Evolutionary conservation across 2,888 invertebrate species (phyloP).

Genomic region (Merodon equestris): DNA sequence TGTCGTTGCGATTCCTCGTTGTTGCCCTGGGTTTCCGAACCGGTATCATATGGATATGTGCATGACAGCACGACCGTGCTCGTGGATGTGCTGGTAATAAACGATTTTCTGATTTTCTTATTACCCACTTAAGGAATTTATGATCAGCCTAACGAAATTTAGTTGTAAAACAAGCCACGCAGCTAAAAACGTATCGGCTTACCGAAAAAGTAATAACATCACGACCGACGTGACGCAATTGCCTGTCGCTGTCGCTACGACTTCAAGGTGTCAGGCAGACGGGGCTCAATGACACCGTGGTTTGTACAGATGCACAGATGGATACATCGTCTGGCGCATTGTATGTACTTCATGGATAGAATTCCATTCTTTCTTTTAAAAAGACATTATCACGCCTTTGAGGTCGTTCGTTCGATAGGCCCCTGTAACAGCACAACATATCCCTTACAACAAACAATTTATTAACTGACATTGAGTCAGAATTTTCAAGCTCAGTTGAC

Average conservation of each 20-base stretch:
- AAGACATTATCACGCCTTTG: constrained; percentile 68
- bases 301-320: not conserved
- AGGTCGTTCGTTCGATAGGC: constrained; percentile 52
- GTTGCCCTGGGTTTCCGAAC: no score
- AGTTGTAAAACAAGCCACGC: constrained; percentile 68
- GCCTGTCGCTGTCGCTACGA: constrained; percentile 1
- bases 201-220: no score
- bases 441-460: constrained; percentile 60
- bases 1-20: constrained; percentile 31
- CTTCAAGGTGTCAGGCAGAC: constrained; percentile 63
- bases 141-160: constrained; percentile 63
- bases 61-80: constrained; percentile 1
- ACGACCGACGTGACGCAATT: no score
- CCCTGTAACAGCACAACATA: not conserved
- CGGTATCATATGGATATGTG: constrained; percentile 7
- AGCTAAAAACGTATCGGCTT: constrained; percentile 16
- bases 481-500: constrained; percentile 68
- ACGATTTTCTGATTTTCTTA: constrained; percentile 68
- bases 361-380: constrained; percentile 57
- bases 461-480: constrained; percentile 68
- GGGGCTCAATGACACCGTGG: constrained; percentile 60
- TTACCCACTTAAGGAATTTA: constrained; percentile 69
- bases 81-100: constrained; percentile 57
- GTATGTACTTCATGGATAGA: constrained; percentile 43
- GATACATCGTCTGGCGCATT: constrained; percentile 28